These are phyloP conservation scores for Eunapius fragilis DNA, from an alignment of 37 sponge, comb jelly and placozoan species.

Conservation along the genomic window DNA sequence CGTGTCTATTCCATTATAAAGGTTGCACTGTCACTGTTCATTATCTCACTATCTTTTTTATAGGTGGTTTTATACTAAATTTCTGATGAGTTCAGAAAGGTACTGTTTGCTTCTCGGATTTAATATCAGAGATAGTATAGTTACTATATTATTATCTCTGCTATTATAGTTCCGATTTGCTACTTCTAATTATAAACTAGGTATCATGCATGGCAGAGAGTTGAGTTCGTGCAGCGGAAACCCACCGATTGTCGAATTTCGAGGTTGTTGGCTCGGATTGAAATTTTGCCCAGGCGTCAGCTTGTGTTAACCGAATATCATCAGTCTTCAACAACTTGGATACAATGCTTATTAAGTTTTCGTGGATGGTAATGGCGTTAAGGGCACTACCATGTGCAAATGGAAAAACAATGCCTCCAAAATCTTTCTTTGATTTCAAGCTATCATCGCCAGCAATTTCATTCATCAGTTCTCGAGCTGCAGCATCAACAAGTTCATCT, in stretches of 20 bases:
- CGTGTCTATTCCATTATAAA: too few species aligned
- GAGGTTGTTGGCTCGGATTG: neutral
- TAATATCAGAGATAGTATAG: too few species aligned
- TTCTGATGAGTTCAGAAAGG: too few species aligned
- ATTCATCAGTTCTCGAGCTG: neutral
- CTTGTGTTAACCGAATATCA: neutral
- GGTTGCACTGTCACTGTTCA: too few species aligned
- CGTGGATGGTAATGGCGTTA: neutral
- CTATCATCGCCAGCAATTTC: neutral
- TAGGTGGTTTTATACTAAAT: too few species aligned
- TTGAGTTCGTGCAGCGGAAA: too few species aligned
- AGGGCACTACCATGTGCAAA: neutral
- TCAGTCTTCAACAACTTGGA: neutral
- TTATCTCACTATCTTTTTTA: too few species aligned
- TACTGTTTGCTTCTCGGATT: too few species aligned
- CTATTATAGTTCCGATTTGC: too few species aligned
- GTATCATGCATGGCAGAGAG: too few species aligned
- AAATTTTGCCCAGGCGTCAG: neutral
- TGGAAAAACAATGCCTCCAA: neutral
- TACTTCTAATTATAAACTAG: too few species aligned
- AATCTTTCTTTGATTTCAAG: neutral
- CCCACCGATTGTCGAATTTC: neutral
- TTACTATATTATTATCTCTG: too few species aligned
- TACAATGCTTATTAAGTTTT: neutral
- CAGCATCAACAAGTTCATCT: neutral